These are phyloP conservation scores for Lochmaea crataegi DNA, from an alignment of 2,888 invertebrate genomes.

Conservation along the genomic window DNA sequence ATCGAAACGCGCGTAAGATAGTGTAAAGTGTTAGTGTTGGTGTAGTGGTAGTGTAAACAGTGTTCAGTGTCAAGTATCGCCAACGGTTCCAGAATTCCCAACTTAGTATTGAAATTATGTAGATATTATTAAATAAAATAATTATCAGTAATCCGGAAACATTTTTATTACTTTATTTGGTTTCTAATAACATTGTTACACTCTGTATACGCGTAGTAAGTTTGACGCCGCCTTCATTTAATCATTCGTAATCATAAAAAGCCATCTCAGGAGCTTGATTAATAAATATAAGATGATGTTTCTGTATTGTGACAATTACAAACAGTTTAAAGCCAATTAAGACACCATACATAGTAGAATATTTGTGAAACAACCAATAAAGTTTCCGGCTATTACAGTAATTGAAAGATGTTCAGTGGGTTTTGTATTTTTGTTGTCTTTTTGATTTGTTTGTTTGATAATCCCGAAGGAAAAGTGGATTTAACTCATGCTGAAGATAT, in stretches of 20 bases:
- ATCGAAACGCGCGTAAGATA: too few species aligned
- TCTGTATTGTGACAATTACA: background rate
- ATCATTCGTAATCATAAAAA: background rate
- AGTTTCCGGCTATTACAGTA: background rate
- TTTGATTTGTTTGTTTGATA: background rate
- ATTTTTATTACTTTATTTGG: background rate
- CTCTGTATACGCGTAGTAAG: background rate
- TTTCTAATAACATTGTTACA: too few species aligned
- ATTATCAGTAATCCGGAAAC: background rate
- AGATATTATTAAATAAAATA: too few species aligned
- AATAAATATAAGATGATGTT: background rate
- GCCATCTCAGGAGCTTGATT: background rate
- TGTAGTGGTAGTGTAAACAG: too few species aligned
- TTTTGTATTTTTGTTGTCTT: conserved; percentile 21
- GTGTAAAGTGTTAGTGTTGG: too few species aligned
- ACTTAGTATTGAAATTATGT: too few species aligned
- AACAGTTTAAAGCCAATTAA: conserved; percentile 1
- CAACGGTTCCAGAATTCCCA: too few species aligned
- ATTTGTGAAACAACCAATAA: background rate
- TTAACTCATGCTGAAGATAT: conserved; percentile 42
- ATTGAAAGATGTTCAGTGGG: conserved; percentile 22
- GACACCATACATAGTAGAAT: background rate
- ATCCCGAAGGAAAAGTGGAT: conserved; percentile 24
- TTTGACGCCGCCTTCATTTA: background rate
- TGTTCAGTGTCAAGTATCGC: too few species aligned